Base-by-base conservation (phyloP, 2,113 vertebrate species). In the Puntigrus tetrazona region DNA sequence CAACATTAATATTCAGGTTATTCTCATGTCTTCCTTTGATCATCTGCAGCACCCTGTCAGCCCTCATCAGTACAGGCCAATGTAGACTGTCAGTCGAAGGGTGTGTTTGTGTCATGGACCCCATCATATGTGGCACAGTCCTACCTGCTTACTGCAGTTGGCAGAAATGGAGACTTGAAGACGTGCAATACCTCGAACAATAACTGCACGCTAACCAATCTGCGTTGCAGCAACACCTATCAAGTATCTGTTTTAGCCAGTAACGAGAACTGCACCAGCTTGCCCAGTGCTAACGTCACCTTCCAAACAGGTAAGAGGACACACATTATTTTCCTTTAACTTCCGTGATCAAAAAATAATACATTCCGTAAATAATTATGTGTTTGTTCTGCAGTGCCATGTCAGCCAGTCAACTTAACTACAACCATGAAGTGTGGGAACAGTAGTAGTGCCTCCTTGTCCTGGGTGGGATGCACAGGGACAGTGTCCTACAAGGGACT, bases 211-310 rank as follows among this genome's bases (percentile, higher is more conserved):
- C 1, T 95, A 7, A 77, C 86, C 1, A 81, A 83, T 9, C 87
- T 94, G 31, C 87, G 70, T 47, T 95, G 94, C 78, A 90, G 91
- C 50, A 73, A 92, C 89, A 86, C 76, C 25, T 95, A 95, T 20
- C 22, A 82, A 0, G 82, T 94, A 0, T 75, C 61, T 18, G 91
- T 94, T 65, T 88, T 67, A 1, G 92, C 93, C 8, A 81, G 88
- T 20, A 88, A 91, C 3, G 88, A 91, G 47, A 92, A 89, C 88
- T 94, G 93, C 87, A 85, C 90, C 82, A 93, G 93, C 82, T 67
- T 52, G 41, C 81, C 90, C 85, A 92, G 92, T 73, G 41, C 83
- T 1, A 88, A 86, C 14, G 14, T 77, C 20, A 88, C 89, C 1
- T 38, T 94, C 45, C 76, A 52, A 65, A 91, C 93, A 87, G 92